These are phyloP conservation scores for Carlito syrichta DNA, from an alignment of 2,113 vertebrate species.

Conservation along the genomic window DNA sequence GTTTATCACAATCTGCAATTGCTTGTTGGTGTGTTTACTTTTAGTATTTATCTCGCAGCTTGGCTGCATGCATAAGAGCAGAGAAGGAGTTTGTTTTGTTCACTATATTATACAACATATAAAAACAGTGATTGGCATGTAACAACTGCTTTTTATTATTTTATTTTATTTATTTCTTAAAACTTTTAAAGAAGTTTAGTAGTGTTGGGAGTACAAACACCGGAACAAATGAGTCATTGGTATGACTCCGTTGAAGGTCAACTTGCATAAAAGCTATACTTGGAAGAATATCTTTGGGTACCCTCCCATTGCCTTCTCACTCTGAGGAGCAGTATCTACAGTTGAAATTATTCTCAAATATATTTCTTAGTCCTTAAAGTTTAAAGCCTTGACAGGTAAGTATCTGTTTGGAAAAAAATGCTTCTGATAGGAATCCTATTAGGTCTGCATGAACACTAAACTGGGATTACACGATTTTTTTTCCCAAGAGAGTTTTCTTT, in stretches of 20 bases:
- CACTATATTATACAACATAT: background rate
- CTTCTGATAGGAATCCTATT: background rate
- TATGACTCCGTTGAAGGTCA: background rate
- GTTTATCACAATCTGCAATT: background rate
- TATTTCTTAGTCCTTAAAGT: background rate
- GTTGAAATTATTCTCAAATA: background rate
- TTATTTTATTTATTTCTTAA: too few species aligned
- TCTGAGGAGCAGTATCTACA: background rate
- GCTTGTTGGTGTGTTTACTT: background rate
- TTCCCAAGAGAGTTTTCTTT: background rate
- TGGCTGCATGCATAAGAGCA: background rate
- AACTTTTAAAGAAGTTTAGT: too few species aligned
- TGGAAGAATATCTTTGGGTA: background rate
- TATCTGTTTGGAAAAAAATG: background rate
- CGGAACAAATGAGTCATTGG: background rate
- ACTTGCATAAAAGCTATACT: background rate
- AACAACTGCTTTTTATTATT: background rate
- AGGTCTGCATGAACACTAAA: background rate
- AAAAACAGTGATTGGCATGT: background rate
- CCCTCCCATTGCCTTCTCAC: background rate
- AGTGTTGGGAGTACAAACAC: background rate
- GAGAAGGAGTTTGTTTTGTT: background rate
- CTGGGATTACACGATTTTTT: background rate
- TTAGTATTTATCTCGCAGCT: background rate
- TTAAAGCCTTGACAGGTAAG: background rate